Evolutionary conservation across 2,113 vertebrate genomes (phyloP).

Genomic region (Hucho hucho): DNA sequence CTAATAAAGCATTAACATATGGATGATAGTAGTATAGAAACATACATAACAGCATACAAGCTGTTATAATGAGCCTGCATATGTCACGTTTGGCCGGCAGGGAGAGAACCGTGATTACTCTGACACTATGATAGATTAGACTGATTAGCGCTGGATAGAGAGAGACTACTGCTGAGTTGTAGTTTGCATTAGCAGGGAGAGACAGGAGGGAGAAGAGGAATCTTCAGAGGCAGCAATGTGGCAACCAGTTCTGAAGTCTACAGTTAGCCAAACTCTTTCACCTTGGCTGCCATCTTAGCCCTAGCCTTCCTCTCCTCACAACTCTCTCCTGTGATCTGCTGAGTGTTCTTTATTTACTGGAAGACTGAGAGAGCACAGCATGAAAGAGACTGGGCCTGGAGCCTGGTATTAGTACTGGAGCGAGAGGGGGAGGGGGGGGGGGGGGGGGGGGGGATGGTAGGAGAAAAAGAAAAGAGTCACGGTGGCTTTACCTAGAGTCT

Average conservation of each 20-base stretch:
- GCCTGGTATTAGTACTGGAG: not conserved
- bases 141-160: no score
- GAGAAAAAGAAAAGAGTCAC: not conserved
- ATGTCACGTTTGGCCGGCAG: no score
- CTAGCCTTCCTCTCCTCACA: not conserved
- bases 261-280: not conserved
- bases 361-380: no score
- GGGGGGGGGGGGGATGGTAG: constrained; percentile 12
- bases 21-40: constrained; percentile 33
- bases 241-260: not conserved
- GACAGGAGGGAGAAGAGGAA: no score
- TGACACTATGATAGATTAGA: no score
- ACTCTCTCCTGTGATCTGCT: not conserved
- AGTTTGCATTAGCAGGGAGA: no score
- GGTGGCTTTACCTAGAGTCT: constrained; percentile 57
- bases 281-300: not conserved
- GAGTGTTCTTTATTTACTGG: no score
- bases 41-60: constrained; percentile 9
- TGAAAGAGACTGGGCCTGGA: no score
- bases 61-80: no score
- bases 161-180: no score
- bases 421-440: constrained; percentile 1
- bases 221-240: no score
- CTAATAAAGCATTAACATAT: constrained; percentile 60
- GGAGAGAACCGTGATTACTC: no score